These are phyloP conservation scores for Allochrocebus solatus DNA, from an alignment of 2,797 vertebrate species.

Conservation along the genomic window DNA sequence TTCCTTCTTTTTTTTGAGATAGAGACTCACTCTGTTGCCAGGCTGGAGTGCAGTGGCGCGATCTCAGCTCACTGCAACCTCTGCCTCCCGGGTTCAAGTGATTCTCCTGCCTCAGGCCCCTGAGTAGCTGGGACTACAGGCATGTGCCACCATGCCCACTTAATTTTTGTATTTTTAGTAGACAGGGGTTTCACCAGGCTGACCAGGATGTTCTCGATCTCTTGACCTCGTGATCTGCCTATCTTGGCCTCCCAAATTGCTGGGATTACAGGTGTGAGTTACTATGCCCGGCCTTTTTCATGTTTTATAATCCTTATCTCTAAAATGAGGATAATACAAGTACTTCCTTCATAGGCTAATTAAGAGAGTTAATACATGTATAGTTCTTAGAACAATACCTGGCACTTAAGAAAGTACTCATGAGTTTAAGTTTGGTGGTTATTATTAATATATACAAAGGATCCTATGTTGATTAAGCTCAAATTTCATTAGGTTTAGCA, in stretches of 20 bases:
- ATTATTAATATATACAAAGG: not conserved
- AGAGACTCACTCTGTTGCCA: not conserved
- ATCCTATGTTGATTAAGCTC: slow-evolving; percentile 17
- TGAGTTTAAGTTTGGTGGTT: not conserved
- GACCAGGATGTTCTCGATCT: not conserved
- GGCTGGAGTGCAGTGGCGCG: not conserved
- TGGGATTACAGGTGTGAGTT: not conserved
- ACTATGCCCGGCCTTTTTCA: not conserved
- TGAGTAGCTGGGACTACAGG: not conserved
- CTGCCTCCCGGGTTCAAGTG: not conserved
- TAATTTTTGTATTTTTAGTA: not conserved
- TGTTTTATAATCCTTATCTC: not conserved
- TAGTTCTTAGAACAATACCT: not conserved
- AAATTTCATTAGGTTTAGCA: slow-evolving; percentile 41
- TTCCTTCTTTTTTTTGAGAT: not conserved
- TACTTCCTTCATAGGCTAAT: not conserved
- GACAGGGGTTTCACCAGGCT: not conserved
- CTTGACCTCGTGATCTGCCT: not conserved
- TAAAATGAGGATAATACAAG: not conserved
- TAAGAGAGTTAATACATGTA: not conserved
- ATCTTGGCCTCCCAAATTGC: not conserved
- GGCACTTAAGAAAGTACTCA: not conserved
- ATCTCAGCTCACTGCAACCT: not conserved
- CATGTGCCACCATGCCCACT: not conserved
- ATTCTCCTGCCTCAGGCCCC: not conserved